Conservation (phyloP, 2,113 vertebrate genomes). For the Dendrocopos noguchii region DNA sequence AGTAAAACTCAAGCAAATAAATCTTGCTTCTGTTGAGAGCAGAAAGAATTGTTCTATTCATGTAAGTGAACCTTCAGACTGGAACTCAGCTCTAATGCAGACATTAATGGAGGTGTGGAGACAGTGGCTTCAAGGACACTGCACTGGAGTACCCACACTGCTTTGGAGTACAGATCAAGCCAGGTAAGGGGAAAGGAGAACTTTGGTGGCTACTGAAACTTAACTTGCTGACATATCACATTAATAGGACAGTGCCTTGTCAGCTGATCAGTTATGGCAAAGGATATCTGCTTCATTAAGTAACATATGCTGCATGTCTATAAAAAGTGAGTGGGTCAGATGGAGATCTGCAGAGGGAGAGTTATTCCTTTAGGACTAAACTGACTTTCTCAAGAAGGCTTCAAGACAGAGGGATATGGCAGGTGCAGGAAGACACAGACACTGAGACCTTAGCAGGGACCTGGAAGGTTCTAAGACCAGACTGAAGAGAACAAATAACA, state of each 20-base stretch:
- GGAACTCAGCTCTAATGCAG: neutral
- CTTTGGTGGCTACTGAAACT: neutral
- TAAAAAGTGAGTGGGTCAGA: neutral
- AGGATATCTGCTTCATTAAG: neutral
- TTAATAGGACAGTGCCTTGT: neutral
- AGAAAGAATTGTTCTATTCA: neutral
- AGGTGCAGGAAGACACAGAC: neutral
- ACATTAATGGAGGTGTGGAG: neutral
- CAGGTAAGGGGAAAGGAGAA: neutral
- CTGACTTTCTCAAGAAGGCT: neutral
- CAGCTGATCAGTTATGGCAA: fast-evolving
- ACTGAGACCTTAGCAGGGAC: neutral
- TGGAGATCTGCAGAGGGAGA: neutral
- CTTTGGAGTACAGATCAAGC: neutral
- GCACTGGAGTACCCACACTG: no score
- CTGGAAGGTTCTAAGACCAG: neutral
- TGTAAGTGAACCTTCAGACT: neutral
- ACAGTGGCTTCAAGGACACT: neutral
- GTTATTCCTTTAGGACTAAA: neutral
- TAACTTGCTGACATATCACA: neutral
- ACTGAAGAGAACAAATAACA: neutral
- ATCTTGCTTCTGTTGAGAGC: neutral
- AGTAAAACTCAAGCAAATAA: neutral
- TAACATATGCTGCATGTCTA: neutral
- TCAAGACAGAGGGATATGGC: neutral